Conservation (phyloP, 2,888 invertebrate species). For the Stegana nigrithorax region DNA sequence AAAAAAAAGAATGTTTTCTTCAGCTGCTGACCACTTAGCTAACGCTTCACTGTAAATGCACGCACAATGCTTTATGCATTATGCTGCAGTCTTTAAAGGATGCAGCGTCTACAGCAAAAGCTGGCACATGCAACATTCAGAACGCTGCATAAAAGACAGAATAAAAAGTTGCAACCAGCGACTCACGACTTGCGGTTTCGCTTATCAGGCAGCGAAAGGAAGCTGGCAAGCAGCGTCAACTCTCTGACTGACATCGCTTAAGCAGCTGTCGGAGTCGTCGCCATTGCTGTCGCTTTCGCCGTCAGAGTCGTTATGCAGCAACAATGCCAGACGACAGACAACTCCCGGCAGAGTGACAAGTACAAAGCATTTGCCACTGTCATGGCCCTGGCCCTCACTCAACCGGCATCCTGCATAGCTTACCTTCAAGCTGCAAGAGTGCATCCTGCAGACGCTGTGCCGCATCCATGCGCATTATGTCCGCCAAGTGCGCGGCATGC, state of each 20-base stretch:
- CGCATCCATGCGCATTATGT: conserved; percentile 68
- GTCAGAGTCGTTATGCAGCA: background rate
- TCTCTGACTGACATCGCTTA: too few species aligned
- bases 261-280: background rate
- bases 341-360: conserved; percentile 22
- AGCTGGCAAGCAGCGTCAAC: too few species aligned
- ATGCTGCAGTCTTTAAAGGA: background rate
- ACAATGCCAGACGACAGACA: conserved; percentile 24
- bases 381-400: too few species aligned
- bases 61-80: background rate
- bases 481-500: conserved; percentile 69
- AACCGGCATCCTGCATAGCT: too few species aligned
- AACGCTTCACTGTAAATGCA: too few species aligned
- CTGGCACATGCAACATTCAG: too few species aligned
- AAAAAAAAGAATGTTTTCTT: too few species aligned
- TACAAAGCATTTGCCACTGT: conserved; percentile 20
- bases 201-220: too few species aligned
- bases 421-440: conserved; percentile 73
- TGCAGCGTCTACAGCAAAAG: background rate
- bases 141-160: too few species aligned
- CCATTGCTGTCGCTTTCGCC: conserved; percentile 39
- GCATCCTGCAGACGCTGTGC: conserved; percentile 72
- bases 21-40: too few species aligned
- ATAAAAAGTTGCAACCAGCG: too few species aligned
- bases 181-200: too few species aligned